Base-by-base conservation (phyloP, 2,797 vertebrate genomes). In the Notolabrus celidotus region DNA sequence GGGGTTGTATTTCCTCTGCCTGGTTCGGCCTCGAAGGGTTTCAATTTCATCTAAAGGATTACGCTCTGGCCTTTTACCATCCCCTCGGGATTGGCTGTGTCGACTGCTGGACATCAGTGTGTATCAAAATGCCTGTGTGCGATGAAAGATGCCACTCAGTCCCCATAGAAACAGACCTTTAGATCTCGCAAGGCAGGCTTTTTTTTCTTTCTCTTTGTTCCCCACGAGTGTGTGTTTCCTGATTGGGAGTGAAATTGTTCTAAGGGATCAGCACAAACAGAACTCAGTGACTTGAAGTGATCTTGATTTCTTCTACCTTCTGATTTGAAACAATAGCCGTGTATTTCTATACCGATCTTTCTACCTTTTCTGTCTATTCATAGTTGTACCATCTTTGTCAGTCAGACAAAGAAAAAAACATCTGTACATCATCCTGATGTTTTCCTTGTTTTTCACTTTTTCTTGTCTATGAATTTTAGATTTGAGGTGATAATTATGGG, bases 401-500 rank as follows among this genome's bases (percentile, higher is more conserved):
- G 61, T 31, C 29, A 71, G 52, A 55, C 36, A 52, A 58, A 38
- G 9, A 58, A 69, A 47, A 71, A 58, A 57, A 63, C 7, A 10
- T 34, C 23, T 57, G 66, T 45, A 61, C 34, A 72, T 63, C 45
- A 61, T 31, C 17, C 20, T 70, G 25, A 53, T 67, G 17, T 53
- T 68, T 74, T 60, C 1, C 38, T 45, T 50, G 7, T 45, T 41
- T 20, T 49, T 12, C 20, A 71, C 47, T 74, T 66, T 60, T 69
- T 61, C 20, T 50, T 10, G 23, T 71, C 50, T 77, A 66, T 62
- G 47, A 85, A 64, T 62, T 72, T 79, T 71, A 33, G 52, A 82
- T 83, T 82, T 83, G 82, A 90, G 74, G 71, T 82, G 86, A 88
- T 89, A 88, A 90, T 90, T 89, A 86, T 36, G 54, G 83, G 82